Evolutionary conservation across 1,140 invertebrate genomes (phyloP), one percentile per base, ranked within the genome.

Genomic region (Eulimnadia texana): DNA sequence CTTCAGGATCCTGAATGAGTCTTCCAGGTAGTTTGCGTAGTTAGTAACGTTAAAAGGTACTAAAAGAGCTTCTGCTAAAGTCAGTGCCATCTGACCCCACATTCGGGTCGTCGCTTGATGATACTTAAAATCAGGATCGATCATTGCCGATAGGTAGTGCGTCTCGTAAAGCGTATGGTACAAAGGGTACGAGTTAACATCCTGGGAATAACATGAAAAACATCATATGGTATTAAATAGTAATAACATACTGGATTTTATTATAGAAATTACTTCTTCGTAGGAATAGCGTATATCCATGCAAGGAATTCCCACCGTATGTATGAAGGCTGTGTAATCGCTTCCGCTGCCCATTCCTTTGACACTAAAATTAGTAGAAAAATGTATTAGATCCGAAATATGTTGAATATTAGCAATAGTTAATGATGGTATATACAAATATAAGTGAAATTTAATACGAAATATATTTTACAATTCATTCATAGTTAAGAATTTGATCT

Each of bases 121-220:
- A 60, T 58, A 64, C 19, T 51, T 63, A 51, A 69, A 70, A 19
- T 63, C 62, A 19, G 69, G 69, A 63, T 73, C 72, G 29, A 70
- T 64, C 24, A 71, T 68, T 50, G 67, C 64, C 29, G 68, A 66
- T 6, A 73, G 60, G 25, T 69, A 63, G 63, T 72, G 67, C 20
- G 62, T 71, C 33, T 73, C 72, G 51, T 69, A 73, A 27, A 67
- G 61, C 1, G 70, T 72, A 51, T 72, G 70, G 59, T 71, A 70
- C 3, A 68, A 47, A 24, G 72, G 71, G 61, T 70, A 71, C 16
- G 22, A 63, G 50, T 29, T 50, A 25, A 64, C 61, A 19, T 58
- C 58, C 59, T 66, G 66, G 25, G 63, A 61, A 28, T 42, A n/a
- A n/a, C n/a, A n/a, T n/a, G n/a, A n/a, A n/a, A n/a, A n/a, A n/a